A percentile compares a stretch with the other conserved stretches of the same genome.
These are phyloP conservation scores for Orestias chungarensis DNA, from an alignment of 2,797 vertebrate genomes.

Conservation along the genomic window DNA sequence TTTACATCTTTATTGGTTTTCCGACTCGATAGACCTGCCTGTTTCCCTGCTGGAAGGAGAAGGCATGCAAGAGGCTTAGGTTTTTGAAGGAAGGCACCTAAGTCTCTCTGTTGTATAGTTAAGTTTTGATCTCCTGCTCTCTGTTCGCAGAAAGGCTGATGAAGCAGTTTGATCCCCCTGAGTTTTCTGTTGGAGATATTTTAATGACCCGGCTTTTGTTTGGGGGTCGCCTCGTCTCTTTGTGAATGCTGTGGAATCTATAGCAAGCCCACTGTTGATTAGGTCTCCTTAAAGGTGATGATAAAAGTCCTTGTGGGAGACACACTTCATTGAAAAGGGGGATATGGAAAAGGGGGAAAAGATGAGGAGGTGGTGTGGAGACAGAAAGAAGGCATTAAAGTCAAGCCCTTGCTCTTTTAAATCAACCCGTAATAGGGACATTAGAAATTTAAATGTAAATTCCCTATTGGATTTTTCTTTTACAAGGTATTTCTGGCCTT, in stretches of 20 bases:
- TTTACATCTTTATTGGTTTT: conserved; percentile 65
- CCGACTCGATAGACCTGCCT: conserved; percentile 60
- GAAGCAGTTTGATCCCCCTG: conserved; percentile 61
- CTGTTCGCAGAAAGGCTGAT: conserved; percentile 69
- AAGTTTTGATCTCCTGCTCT: conserved; percentile 66
- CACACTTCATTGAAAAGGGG: conserved; percentile 60
- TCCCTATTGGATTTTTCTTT: conserved; percentile 81
- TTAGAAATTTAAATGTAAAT: conserved; percentile 84
- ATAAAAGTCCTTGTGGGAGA: conserved; percentile 72
- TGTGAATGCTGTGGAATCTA: conserved; percentile 57
- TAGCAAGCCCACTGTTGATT: conserved; percentile 64
- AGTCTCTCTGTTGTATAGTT: conserved; percentile 49
- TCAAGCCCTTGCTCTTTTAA: conserved; percentile 75
- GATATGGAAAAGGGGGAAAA: conserved; percentile 56
- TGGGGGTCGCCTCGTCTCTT: conserved; percentile 68
- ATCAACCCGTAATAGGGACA: conserved; percentile 73
- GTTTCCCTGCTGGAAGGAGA: conserved; percentile 40
- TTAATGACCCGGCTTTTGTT: conserved; percentile 83
- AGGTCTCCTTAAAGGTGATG: conserved; percentile 76
- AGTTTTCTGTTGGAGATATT: conserved; percentile 79
- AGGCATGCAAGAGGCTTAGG: conserved; percentile 54
- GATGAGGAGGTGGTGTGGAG: conserved; percentile 68
- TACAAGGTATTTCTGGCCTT: conserved; percentile 74
- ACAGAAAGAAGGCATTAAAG: conserved; percentile 72
- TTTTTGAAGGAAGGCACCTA: conserved; percentile 40